A percentile compares a stretch with the other conserved stretches of the same genome.
Conservation (phyloP, 1,140 invertebrate species). For the Helicorthomorpha holstii region DNA sequence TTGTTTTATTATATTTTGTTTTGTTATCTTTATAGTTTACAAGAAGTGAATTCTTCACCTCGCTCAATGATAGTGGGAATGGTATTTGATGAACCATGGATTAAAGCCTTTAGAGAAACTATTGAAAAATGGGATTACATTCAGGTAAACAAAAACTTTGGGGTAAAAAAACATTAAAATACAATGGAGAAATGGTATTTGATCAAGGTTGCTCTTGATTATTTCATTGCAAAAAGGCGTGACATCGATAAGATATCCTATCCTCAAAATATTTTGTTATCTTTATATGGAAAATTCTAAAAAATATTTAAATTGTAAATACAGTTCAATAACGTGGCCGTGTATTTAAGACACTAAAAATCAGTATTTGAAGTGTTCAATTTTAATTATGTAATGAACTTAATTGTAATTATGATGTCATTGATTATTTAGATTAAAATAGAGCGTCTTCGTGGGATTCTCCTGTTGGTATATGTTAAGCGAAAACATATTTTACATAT, state of each 20-base stretch:
- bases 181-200: not conserved
- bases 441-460: conserved; percentile 26
- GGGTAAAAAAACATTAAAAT: too few relatives aligned
- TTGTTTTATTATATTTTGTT: not conserved
- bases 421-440: not conserved
- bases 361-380: not conserved
- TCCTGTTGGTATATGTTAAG: conserved; percentile 55
- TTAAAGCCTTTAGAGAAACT: conserved; percentile 43
- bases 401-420: not conserved
- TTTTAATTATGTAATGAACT: not conserved
- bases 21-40: conserved; percentile 38
- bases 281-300: not conserved
- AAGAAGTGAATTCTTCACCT: conserved; percentile 76
- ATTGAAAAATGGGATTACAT: conserved; percentile 53
- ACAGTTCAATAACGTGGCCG: conserved; percentile 33
- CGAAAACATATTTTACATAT: conserved; percentile 59
- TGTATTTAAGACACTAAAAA: not conserved
- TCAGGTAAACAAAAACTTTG: too few relatives aligned
- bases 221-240: not conserved
- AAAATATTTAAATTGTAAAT: not conserved
- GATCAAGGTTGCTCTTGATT: not conserved
- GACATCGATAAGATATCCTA: not conserved
- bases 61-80: conserved; percentile 63
- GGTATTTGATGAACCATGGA: conserved; percentile 71
- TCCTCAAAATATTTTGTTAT: not conserved